Conservation (phyloP, 2,113 vertebrate species). For the Lepisosteus osseus region DNA sequence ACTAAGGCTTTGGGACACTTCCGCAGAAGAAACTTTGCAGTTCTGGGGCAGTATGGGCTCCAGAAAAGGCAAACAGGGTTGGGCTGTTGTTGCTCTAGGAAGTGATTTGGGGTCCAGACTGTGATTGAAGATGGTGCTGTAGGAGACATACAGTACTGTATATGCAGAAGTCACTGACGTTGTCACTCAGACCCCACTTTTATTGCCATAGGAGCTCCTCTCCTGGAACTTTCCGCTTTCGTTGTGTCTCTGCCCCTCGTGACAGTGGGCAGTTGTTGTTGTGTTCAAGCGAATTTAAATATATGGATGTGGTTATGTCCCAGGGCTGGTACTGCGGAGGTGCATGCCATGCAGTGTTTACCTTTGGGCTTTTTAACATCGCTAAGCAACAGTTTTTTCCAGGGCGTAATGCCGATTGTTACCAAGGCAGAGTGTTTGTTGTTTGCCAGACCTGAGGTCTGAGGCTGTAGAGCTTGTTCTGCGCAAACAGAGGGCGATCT, state of each 20-base stretch:
- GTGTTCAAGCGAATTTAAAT: constrained; percentile 12
- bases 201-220: neutral
- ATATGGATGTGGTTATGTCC: constrained; percentile 25
- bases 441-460: neutral
- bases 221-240: neutral
- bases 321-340: constrained; percentile 14
- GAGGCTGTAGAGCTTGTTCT: no score
- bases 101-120: no score
- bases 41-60: no score
- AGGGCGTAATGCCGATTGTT: constrained; percentile 23
- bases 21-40: no score
- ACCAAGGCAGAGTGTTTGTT: constrained; percentile 10
- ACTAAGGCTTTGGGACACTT: no score
- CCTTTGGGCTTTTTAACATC: constrained; percentile 19
- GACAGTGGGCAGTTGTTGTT: constrained; percentile 16
- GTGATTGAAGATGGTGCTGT: no score
- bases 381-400: constrained; percentile 33
- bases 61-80: no score
- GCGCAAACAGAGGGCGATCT: no score
- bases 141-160: no score
- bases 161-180: no score
- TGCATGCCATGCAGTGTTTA: constrained; percentile 31
- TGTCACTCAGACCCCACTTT: neutral
- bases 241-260: neutral
- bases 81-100: no score